Percentiles rank a stretch among this genome's conserved stretches.
phyloP scores from a whole-genome alignment of 2,797 vertebrate genomes.

The Muscicapa striata region DNA sequence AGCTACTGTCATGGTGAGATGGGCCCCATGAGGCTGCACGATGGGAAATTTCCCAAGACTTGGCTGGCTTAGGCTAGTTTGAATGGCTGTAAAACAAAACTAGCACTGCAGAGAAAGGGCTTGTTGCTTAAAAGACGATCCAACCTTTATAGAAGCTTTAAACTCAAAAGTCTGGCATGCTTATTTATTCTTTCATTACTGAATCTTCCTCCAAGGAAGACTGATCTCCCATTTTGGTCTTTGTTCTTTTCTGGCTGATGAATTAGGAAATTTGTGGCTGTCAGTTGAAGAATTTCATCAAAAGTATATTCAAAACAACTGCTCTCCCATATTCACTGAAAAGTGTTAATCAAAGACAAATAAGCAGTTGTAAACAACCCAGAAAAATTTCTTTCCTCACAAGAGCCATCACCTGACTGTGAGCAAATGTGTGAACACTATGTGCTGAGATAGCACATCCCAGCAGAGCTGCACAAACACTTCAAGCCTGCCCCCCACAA shows the following conservation, averaged over 20 bases:
- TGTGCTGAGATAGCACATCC: slow-evolving; percentile 45
- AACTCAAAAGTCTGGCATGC: not conserved
- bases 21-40: not conserved
- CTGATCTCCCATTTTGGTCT: not conserved
- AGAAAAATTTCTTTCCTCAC: slow-evolving; percentile 3
- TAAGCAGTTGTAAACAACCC: slow-evolving; percentile 21
- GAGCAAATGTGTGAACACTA: not conserved
- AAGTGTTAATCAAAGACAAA: slow-evolving; percentile 36
- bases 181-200: slow-evolving; percentile 45
- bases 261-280: slow-evolving; percentile 8
- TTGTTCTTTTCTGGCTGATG: slow-evolving; percentile 10
- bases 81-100: slow-evolving; percentile 39
- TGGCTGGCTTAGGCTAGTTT: slow-evolving; percentile 1
- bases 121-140: slow-evolving; percentile 32
- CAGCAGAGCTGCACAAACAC: slow-evolving; percentile 8
- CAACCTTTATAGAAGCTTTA: slow-evolving; percentile 39
- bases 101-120: not conserved
- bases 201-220: not conserved
- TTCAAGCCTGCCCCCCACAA: not conserved
- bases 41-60: slow-evolving; percentile 53
- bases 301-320: slow-evolving; percentile 19
- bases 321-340: not conserved
- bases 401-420: slow-evolving; percentile 38
- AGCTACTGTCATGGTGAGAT: slow-evolving; percentile 43
- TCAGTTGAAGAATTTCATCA: slow-evolving; percentile 18